Base-by-base conservation (phyloP, 2,113 vertebrate species). In the Larimichthys crocea region DNA sequence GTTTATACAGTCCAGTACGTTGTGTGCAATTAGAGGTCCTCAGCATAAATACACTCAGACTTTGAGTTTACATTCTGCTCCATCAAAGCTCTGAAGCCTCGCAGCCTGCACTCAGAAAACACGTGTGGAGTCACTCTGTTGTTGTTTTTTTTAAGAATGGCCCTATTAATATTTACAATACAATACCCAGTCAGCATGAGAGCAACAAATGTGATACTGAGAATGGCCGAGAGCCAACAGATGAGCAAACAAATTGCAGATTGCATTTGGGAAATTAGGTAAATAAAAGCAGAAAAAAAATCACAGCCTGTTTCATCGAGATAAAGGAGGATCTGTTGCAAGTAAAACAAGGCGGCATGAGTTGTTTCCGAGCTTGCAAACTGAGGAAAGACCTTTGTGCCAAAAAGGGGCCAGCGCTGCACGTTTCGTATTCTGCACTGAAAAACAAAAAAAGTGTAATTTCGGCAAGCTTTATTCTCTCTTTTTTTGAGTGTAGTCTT, bases 21-120 rank as follows among this genome's bases (percentile, higher is more conserved):
- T 78, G n/a, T 11, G 57, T 56, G 62, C 79, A 78, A 86, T 78
- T 49, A 72, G 14, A 87, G 61, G 16, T 69, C 44, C 50, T 46
- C 63, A 31, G 52, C 42, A 60, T 80, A 86, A 79, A 80, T 83
- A 74, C 19, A 49, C 50, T 29, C 56, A 6, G 40, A 87, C 62
- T 59, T 46, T 10, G 24, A 63, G 86, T 83, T 89, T 74, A 85
- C 72, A 77, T 35, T 84, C 19, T 17, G 55, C 31, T 86, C 75
- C 59, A 62, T 71, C 53, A 62, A 68, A 48, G 57, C 57, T 35
- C 14, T 44, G 44, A 71, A 5, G 26, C 40, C 15, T 64, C 49
- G 7, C 65, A 79, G 29, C 46, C 26, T 56, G 68, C 1, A 1
- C 68, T 79, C 61, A 7, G 44, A 59, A 40, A 40, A 44, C 82